Conservation (phyloP, 2,113 vertebrate genomes). For the Mohoua ochrocephala region DNA sequence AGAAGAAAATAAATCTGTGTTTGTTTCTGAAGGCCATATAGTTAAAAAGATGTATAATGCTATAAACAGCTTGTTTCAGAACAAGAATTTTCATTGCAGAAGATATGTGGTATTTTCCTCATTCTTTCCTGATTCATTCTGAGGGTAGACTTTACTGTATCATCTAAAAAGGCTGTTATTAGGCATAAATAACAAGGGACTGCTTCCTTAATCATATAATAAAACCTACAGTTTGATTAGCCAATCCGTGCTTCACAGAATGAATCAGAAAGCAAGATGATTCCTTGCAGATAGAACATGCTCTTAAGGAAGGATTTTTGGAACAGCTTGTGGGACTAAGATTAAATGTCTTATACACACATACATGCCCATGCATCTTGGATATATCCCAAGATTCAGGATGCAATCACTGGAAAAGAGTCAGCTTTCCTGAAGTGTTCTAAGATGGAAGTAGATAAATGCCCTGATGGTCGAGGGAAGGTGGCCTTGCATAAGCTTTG, state of each 20-base stretch:
- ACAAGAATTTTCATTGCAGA: neutral
- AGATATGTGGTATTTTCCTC: neutral
- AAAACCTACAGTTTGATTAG: constrained; percentile 1
- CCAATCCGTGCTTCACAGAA: neutral
- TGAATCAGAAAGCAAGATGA: neutral
- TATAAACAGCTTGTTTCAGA: neutral
- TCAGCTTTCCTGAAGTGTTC: neutral
- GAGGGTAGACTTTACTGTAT: neutral
- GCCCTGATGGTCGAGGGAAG: neutral
- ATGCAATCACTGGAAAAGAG: neutral
- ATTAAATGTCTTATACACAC: neutral
- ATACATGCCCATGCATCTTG: neutral
- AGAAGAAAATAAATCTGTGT: neutral
- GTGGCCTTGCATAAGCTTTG: neutral
- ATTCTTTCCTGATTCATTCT: neutral
- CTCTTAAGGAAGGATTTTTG: neutral
- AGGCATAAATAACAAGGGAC: neutral
- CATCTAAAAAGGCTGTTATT: neutral
- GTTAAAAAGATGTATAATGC: neutral
- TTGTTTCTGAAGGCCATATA: neutral
- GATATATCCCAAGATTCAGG: neutral
- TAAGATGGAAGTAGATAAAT: neutral
- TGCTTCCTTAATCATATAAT: neutral
- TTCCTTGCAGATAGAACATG: neutral
- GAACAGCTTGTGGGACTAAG: neutral